phyloP scores from a whole-genome alignment of 2,797 vertebrate species.

The Aerospiza tachiro region DNA sequence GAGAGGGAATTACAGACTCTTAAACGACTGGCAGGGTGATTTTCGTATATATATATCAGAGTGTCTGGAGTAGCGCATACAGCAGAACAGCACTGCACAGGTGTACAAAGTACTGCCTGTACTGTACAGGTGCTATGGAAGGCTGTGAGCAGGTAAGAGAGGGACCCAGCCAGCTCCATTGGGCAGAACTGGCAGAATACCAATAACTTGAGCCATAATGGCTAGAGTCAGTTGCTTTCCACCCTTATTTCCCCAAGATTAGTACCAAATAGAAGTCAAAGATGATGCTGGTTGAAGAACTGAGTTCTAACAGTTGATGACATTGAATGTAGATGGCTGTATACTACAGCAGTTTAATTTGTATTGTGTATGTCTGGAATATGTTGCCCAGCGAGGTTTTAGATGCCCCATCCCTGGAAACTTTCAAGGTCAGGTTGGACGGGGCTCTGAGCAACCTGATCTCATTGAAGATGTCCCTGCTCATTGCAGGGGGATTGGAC shows the following conservation, averaged over 20 bases:
- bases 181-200: background rate
- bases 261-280: background rate
- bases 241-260: background rate
- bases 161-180: background rate
- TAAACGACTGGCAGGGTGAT: background rate
- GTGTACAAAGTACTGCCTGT: background rate
- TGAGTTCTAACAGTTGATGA: background rate
- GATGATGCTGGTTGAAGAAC: background rate
- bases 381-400: background rate
- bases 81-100: background rate
- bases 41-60: background rate
- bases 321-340: background rate
- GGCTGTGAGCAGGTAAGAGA: background rate
- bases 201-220: background rate
- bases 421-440: background rate
- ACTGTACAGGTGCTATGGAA: background rate
- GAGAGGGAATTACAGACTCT: background rate
- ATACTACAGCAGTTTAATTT: background rate
- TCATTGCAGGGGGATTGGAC: background rate
- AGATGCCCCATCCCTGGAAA: background rate
- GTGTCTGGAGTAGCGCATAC: background rate
- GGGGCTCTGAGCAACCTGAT: background rate
- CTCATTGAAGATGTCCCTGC: background rate
- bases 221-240: background rate
- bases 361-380: background rate